Evolutionary conservation across 2,888 invertebrate genomes (phyloP).

Genomic region (Pollenia amentaria): DNA sequence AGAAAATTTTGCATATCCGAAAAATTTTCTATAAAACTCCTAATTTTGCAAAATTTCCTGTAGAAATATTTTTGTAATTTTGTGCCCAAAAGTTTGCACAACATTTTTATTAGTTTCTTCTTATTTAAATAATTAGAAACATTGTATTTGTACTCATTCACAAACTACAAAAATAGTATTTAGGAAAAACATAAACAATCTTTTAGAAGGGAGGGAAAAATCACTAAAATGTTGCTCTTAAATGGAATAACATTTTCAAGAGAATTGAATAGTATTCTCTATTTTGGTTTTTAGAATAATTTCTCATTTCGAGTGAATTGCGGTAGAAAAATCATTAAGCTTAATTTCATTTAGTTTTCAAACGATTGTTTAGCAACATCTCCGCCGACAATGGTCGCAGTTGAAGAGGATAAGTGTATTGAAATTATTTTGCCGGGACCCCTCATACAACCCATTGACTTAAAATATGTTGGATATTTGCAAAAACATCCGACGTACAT

Average conservation of each 20-base stretch:
- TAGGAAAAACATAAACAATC: not conserved
- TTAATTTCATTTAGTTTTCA: conserved; percentile 45
- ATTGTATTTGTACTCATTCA: not conserved
- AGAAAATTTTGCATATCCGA: no score
- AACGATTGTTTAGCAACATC: not conserved
- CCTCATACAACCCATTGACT: conserved; percentile 69
- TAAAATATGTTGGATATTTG: conserved; percentile 79
- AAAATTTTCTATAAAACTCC: no score
- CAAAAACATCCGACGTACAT: conserved; percentile 78
- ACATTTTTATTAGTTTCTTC: not conserved
- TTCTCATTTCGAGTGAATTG: not conserved
- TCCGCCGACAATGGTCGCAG: conserved; percentile 29
- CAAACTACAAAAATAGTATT: not conserved
- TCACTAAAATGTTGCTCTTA: not conserved
- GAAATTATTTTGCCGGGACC: conserved; percentile 63
- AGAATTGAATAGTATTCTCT: not conserved
- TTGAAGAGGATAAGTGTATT: conserved; percentile 45
- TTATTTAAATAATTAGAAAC: not conserved
- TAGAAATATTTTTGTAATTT: not conserved
- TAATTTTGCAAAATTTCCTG: not conserved
- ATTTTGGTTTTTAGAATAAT: not conserved
- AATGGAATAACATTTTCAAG: not conserved
- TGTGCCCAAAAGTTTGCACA: not conserved
- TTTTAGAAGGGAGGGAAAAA: not conserved
- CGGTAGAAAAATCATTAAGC: not conserved